phyloP scores from a whole-genome alignment of 2,113 vertebrate species.

The Phoxinus phoxinus region DNA sequence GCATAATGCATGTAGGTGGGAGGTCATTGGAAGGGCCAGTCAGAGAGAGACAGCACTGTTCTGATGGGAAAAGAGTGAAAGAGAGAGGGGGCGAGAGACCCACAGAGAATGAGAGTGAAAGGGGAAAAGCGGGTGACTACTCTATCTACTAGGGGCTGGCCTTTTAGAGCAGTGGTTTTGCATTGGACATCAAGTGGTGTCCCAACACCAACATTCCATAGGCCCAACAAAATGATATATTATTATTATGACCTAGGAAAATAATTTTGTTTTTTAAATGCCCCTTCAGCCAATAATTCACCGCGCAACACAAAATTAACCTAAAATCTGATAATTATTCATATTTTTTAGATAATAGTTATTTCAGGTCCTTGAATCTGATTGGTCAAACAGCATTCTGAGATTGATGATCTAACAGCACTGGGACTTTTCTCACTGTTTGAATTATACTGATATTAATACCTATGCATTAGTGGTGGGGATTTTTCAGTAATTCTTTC shows the following conservation, averaged over 20 bases:
- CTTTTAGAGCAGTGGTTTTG: neutral
- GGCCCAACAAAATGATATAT: neutral
- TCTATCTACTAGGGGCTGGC: neutral
- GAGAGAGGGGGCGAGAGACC: slow-evolving; percentile 17
- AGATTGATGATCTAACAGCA: neutral
- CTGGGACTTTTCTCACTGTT: neutral
- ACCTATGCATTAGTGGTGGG: too few species aligned
- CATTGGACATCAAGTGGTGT: neutral
- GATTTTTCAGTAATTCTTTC: too few species aligned
- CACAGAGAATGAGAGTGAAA: neutral
- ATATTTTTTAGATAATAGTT: neutral
- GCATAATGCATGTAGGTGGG: slow-evolving; percentile 58
- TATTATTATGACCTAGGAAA: neutral
- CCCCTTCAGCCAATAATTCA: neutral
- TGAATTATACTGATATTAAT: too few species aligned
- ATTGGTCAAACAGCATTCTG: neutral
- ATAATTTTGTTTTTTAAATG: neutral
- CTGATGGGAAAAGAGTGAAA: slow-evolving; percentile 15
- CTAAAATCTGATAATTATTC: neutral
- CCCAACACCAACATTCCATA: neutral
- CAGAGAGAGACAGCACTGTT: slow-evolving; percentile 18
- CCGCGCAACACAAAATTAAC: neutral
- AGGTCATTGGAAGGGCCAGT: slow-evolving; percentile 42
- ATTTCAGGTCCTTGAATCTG: neutral
- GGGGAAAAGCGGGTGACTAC: neutral